These are phyloP conservation scores for Pardalotus punctatus DNA, from an alignment of 2,113 vertebrate genomes.

Conservation along the genomic window DNA sequence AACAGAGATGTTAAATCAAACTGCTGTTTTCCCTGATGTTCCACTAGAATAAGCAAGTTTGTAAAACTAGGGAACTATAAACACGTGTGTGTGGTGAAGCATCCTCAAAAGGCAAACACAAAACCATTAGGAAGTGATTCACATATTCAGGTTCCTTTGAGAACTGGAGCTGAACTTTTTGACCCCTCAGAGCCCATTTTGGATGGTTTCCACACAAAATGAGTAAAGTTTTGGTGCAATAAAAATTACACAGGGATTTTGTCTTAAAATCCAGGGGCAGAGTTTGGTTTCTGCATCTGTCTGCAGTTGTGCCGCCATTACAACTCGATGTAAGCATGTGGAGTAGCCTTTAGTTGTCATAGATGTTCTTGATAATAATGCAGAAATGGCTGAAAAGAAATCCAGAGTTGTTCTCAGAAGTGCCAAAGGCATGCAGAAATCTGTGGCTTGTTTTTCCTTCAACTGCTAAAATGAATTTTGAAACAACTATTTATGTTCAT, in stretches of 20 bases:
- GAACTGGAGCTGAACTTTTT: background rate
- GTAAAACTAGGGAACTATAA: background rate
- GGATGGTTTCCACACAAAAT: background rate
- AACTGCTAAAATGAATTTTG: background rate
- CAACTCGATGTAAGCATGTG: rapidly evolving
- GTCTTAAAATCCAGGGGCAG: background rate
- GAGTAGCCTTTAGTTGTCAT: background rate
- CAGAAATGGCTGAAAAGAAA: background rate
- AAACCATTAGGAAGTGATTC: background rate
- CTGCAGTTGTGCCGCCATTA: background rate
- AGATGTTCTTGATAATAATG: background rate
- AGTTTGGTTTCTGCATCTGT: background rate
- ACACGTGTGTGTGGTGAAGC: background rate
- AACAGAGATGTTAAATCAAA: constrained; percentile 63
- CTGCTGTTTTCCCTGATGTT: constrained; percentile 22
- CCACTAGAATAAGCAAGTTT: constrained; percentile 21
- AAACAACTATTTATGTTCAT: background rate
- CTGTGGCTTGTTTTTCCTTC: background rate
- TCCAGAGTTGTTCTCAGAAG: background rate
- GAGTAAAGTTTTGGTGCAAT: background rate
- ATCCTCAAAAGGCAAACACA: background rate
- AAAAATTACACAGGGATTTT: background rate
- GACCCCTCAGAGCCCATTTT: background rate
- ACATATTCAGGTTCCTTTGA: background rate
- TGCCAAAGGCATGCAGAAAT: background rate